Base-by-base conservation (phyloP, 2,113 vertebrate species). In the Etheostoma cragini region DNA sequence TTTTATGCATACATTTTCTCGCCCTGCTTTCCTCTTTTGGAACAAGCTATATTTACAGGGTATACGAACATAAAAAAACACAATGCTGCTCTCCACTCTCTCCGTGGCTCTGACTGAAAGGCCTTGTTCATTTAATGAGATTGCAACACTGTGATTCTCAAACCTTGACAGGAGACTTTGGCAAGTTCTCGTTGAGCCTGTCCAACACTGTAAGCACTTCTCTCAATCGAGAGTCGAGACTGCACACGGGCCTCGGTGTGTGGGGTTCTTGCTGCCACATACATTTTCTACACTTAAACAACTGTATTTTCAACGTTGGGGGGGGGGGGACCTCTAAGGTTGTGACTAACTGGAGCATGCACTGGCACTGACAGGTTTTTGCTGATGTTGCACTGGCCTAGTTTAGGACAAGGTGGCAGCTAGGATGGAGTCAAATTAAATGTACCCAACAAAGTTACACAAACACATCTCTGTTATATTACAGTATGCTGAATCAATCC, bases 91-190 rank as follows among this genome's bases (percentile, higher is more conserved):
- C 58, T 60, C 30, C 2, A 3, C 53, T 77, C 79, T 73, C 71
- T 76, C 71, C 19, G 61, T 35, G 49, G 54, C 63, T 69, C 47
- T 71, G 84, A 85, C 70, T 80, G 81, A 85, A 73, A 83, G 74
- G 69, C 75, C 86, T 87, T 72, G 78, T 83, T 90, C 65, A 8
- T 74, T 90, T 90, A 89, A 92, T 90, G 84, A 91, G 85, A 89
- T 85, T 84, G 87, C 74, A 86, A 87, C 84, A 76, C 62, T 76
- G 54, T 72, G 88, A 89, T 90, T 86, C 74, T 81, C 70, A 85
- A 84, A 80, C 76, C 80, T 65, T 85, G 89, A 86, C 83, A 86
- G 85, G 76, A 87, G 84, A 80, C 83, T 85, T 63, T 85, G 87
- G 68, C 88, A 86, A 71, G 46, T 74, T 82, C 82, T 83, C 50